Conservation (phyloP, 1,140 invertebrate species). For the Portunus trituberculatus region DNA sequence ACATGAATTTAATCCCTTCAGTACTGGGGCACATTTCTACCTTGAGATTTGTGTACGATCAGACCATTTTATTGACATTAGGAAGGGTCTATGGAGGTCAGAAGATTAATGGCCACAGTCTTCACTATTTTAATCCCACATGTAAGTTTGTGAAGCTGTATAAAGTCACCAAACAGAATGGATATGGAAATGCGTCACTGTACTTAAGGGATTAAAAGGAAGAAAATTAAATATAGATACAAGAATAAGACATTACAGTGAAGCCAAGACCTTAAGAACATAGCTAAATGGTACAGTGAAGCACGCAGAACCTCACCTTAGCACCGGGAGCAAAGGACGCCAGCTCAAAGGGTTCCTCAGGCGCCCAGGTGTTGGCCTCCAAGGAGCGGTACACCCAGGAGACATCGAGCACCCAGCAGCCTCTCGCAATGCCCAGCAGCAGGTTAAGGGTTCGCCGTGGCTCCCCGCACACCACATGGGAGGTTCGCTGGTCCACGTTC, state of each 20-base stretch:
- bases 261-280: neutral
- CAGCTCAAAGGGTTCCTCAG: constrained; percentile 69
- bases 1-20: no score
- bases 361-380: constrained; percentile 62
- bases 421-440: constrained; percentile 54
- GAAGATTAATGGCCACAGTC: no score
- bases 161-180: no score
- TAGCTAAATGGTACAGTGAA: no score
- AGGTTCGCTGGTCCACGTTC: constrained; percentile 29
- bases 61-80: no score
- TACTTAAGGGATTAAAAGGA: neutral
- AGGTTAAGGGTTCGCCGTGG: constrained; percentile 64
- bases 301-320: constrained; percentile 57
- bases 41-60: no score
- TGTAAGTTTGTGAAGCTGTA: no score
- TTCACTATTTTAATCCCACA: no score
- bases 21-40: no score
- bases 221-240: neutral
- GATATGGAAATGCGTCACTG: no score
- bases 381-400: constrained; percentile 63
- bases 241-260: neutral
- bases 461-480: constrained; percentile 72
- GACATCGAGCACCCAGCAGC: constrained; percentile 60
- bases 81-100: no score
- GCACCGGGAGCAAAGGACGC: constrained; percentile 47